Evolutionary conservation across 1,140 invertebrate genomes (phyloP).

Genomic region (Nasonia giraulti): DNA sequence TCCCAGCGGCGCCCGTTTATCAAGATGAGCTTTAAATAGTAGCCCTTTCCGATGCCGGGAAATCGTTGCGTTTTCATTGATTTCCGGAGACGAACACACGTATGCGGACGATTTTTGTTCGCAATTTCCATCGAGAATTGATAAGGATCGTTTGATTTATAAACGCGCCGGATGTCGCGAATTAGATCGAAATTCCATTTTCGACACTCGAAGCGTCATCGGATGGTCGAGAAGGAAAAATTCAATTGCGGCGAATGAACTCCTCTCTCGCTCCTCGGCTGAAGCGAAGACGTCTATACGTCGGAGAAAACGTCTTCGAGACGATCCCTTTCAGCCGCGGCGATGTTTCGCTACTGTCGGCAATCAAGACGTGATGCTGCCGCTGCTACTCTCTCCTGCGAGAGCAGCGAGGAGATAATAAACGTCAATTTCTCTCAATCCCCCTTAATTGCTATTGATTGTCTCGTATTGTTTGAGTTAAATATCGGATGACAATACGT

Average conservation of each 20-base stretch:
- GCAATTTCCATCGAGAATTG: too few relatives aligned
- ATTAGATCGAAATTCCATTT: background rate
- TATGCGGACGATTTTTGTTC: background rate
- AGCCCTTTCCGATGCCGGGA: too few relatives aligned
- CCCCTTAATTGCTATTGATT: conserved; percentile 44
- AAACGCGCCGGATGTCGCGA: too few relatives aligned
- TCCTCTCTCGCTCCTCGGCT: background rate
- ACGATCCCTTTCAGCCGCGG: background rate
- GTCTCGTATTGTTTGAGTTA: conserved; percentile 9
- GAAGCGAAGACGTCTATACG: background rate
- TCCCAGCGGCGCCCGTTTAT: background rate
- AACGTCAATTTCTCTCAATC: conserved; percentile 43
- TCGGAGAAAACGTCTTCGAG: background rate
- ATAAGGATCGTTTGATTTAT: too few relatives aligned
- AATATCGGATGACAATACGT: conserved; percentile 18
- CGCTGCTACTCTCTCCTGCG: background rate
- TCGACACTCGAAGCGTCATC: background rate
- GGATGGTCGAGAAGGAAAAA: background rate
- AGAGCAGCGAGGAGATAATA: conserved; percentile 19
- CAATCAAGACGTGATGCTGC: background rate
- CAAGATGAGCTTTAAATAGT: conserved; percentile 5
- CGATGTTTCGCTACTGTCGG: conserved; percentile 20
- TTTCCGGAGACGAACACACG: background rate
- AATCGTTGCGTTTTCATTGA: background rate
- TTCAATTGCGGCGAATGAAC: background rate